Evolutionary conservation across 64 coral and sea anemone species (phyloP).

Genomic region (Astreopora myriophthalma): DNA sequence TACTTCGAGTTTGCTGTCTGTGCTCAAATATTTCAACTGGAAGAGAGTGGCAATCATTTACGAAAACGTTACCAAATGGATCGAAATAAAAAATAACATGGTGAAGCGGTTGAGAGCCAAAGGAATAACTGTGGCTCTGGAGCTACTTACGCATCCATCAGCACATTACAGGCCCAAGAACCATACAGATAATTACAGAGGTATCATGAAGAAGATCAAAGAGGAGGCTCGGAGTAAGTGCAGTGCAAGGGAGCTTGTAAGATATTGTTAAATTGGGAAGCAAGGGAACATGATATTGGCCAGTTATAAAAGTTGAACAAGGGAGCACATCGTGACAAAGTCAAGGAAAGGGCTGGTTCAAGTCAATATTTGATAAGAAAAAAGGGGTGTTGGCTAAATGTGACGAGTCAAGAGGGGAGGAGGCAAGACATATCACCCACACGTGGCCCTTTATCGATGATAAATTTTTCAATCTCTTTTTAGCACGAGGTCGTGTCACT

Average conservation of each 20-base stretch:
- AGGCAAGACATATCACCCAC: too few relatives aligned
- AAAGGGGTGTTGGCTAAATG: too few relatives aligned
- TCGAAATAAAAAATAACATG: slow-evolving; percentile 88
- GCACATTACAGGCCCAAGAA: slow-evolving; percentile 65
- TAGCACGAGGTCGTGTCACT: too few relatives aligned
- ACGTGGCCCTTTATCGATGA: too few relatives aligned
- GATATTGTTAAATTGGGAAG: too few relatives aligned
- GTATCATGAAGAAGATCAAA: slow-evolving; percentile 54
- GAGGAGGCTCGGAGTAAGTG: slow-evolving; percentile 63
- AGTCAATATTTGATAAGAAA: too few relatives aligned
- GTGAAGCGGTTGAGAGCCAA: slow-evolving; percentile 67
- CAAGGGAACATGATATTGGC: too few relatives aligned
- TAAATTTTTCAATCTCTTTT: too few relatives aligned
- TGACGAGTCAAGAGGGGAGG: too few relatives aligned
- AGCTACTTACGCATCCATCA: slow-evolving; percentile 54
- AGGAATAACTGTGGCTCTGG: slow-evolving; percentile 70
- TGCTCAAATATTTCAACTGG: slow-evolving; percentile 84
- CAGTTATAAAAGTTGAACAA: too few relatives aligned
- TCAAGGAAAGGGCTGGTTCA: too few relatives aligned
- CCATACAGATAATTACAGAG: slow-evolving; percentile 60
- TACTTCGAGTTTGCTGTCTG: slow-evolving; percentile 69
- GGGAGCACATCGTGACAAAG: too few relatives aligned
- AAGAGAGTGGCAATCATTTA: slow-evolving; percentile 84
- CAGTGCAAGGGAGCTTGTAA: not conserved
- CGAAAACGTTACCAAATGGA: slow-evolving; percentile 95